phyloP scores from a whole-genome alignment of 2,888 invertebrate species.

The Nephrotoma guestfalica region DNA sequence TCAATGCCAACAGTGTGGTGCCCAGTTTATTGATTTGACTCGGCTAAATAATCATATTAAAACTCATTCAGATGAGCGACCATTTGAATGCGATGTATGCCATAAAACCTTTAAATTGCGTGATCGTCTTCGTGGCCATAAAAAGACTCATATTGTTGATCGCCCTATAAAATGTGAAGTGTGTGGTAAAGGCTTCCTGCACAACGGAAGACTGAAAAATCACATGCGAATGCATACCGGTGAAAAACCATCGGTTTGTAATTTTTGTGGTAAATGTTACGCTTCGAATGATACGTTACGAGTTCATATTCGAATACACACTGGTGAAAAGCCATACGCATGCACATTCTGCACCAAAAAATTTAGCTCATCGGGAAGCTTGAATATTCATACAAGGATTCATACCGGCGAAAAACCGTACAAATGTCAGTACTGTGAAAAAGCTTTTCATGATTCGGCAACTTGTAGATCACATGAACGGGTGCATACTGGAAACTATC shows the following conservation, averaged over 20 bases:
- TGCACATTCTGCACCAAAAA: neutral
- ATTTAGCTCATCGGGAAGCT: neutral
- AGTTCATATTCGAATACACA: neutral
- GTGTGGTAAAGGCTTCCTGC: neutral
- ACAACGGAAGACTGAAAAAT: neutral
- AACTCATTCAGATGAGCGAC: neutral
- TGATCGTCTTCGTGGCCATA: neutral
- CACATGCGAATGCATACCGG: neutral
- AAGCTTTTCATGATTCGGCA: neutral
- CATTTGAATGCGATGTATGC: neutral
- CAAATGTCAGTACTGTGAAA: constrained; percentile 1
- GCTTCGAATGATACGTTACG: neutral
- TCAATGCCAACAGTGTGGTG: neutral
- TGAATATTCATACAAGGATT: neutral
- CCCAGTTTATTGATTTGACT: neutral
- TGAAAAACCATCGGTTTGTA: neutral
- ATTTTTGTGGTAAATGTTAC: constrained; percentile 3
- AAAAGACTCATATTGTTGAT: neutral
- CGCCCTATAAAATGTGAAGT: neutral
- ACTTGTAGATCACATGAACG: neutral
- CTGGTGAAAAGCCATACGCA: neutral
- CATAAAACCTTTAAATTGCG: neutral
- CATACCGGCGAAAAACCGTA: neutral
- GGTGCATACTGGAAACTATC: neutral
- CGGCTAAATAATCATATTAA: neutral